phyloP scores from a whole-genome alignment of 1,140 invertebrate species.

The Scaptomyza pallida region DNA sequence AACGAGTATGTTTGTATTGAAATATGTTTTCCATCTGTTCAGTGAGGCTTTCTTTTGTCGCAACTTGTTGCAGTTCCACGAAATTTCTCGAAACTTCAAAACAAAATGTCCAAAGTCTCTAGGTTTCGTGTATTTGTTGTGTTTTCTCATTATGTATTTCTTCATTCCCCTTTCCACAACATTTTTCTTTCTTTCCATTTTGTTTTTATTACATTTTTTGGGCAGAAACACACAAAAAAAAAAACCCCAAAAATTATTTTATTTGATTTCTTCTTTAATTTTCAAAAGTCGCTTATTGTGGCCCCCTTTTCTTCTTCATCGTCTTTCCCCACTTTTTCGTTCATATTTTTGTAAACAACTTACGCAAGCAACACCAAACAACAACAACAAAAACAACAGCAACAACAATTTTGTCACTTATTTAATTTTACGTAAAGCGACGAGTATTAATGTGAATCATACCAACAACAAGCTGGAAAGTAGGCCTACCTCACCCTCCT shows the following conservation, averaged over 20 bases:
- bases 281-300: slow-evolving; percentile 3
- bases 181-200: slow-evolving; percentile 11
- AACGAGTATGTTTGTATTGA: background rate
- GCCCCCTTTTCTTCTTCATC: background rate
- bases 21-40: background rate
- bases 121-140: slow-evolving; percentile 9
- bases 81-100: slow-evolving; percentile 58
- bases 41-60: slow-evolving; percentile 59
- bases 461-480: slow-evolving; percentile 53
- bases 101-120: slow-evolving; percentile 41
- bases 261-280: slow-evolving; percentile 17
- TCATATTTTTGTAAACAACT: slow-evolving; percentile 71
- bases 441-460: slow-evolving; percentile 51
- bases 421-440: slow-evolving; percentile 68
- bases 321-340: slow-evolving; percentile 55
- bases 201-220: slow-evolving; percentile 21
- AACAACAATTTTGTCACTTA: slow-evolving; percentile 59
- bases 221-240: too few relatives aligned
- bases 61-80: slow-evolving; percentile 28
- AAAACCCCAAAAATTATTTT: slow-evolving; percentile 2
- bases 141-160: slow-evolving; percentile 35
- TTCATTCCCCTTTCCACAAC: background rate
- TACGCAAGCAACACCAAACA: slow-evolving; percentile 64
- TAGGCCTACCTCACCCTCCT: slow-evolving; percentile 54
- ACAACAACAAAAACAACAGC: slow-evolving; percentile 29